A percentile compares a stretch with the other conserved stretches of the same genome.
Evolutionary conservation across 2,113 vertebrate species (phyloP).

Genomic region (Hippocampus zosterae): DNA sequence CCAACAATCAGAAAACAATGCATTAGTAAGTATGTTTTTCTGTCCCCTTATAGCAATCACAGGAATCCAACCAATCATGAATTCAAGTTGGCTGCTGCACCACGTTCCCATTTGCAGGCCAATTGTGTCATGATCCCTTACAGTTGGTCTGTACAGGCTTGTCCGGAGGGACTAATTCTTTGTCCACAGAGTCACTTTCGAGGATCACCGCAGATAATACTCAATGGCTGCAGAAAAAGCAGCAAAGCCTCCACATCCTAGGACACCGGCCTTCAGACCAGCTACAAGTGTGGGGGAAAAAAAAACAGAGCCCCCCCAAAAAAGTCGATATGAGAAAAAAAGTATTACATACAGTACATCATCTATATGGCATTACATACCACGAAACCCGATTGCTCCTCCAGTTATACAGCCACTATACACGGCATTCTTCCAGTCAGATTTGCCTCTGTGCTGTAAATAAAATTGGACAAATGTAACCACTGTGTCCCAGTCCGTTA

Average conservation of each 20-base stretch:
- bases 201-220: slow-evolving; percentile 84
- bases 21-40: not conserved
- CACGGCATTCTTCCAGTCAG: slow-evolving; percentile 96
- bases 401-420: slow-evolving; percentile 94
- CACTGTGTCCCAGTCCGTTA: not conserved
- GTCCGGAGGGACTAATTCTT: slow-evolving; percentile 4
- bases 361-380: slow-evolving; percentile 65
- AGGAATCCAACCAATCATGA: slow-evolving; percentile 2
- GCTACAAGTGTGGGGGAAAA: slow-evolving; percentile 64
- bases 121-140: not conserved
- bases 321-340: not conserved
- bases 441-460: slow-evolving; percentile 85
- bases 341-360: not conserved
- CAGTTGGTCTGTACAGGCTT: not conserved
- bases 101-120: not conserved
- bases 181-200: not conserved
- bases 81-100: slow-evolving; percentile 1
- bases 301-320: not conserved
- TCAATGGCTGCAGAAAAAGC: slow-evolving; percentile 95
- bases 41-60: slow-evolving; percentile 9
- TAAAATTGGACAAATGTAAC: slow-evolving; percentile 3
- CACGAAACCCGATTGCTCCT: slow-evolving; percentile 90
- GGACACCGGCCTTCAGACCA: slow-evolving; percentile 86
- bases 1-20: not conserved
- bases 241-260: slow-evolving; percentile 94